phyloP scores from a whole-genome alignment of 2,113 vertebrate genomes.

The Vireo altiloquus region DNA sequence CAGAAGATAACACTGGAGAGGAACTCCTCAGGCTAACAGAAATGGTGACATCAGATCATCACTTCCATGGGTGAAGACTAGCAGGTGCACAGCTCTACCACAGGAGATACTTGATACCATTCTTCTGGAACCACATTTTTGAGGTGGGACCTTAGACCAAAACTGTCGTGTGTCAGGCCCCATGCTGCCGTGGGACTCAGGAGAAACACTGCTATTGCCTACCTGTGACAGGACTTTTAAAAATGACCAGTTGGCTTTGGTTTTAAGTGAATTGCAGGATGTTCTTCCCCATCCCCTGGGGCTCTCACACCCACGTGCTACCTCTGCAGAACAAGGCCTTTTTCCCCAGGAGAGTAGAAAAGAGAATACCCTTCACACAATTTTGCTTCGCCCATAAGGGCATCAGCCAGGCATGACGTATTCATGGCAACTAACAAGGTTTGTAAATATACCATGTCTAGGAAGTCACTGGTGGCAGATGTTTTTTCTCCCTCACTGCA shows the following conservation, averaged over 20 bases:
- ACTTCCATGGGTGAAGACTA: background rate
- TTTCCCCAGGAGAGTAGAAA: background rate
- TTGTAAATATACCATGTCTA: constrained; percentile 64
- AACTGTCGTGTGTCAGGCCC: background rate
- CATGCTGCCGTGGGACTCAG: rapidly evolving
- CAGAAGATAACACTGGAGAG: background rate
- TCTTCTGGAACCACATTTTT: background rate
- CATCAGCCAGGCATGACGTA: constrained; percentile 43
- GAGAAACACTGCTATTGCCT: background rate
- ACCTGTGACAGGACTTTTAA: background rate
- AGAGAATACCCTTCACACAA: constrained; percentile 7
- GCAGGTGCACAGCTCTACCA: background rate
- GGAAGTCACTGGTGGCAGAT: constrained; percentile 63
- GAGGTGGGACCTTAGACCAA: background rate
- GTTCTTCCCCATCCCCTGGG: background rate
- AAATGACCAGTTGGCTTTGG: background rate
- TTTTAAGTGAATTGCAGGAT: background rate
- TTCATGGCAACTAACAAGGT: constrained; percentile 67
- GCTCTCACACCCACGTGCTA: background rate
- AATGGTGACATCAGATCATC: background rate
- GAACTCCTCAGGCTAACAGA: background rate
- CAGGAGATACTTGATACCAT: background rate
- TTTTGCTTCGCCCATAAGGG: constrained; percentile 40
- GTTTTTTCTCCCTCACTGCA: constrained; percentile 64
- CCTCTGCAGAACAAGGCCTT: background rate